Base-by-base conservation (phyloP, 2,888 invertebrate genomes). In the Geotrupes spiniger region DNA sequence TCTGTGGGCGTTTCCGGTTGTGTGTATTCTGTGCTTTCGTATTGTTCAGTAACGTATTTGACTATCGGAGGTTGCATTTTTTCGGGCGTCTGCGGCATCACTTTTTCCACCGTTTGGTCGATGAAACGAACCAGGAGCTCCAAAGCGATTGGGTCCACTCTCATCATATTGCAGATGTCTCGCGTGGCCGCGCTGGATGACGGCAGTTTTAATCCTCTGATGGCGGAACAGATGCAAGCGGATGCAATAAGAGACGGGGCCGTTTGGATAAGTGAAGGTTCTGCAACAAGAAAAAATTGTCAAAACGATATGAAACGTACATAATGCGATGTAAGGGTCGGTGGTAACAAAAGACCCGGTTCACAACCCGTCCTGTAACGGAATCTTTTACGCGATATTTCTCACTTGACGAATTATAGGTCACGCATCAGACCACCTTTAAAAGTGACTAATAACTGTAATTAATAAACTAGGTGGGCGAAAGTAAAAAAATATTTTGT, bases 171-270 rank as follows among this genome's bases (percentile, higher is more conserved):
- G 53, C 75, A 74, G 36, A 73, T 68, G 49, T 74, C 73, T 29
- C 51, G 49, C 10, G 71, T 59, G 2, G 72, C 74, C n/a, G 53
- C 57, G 31, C 63, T 52, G 16, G 68, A 76, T 60, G 54, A 78
- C 63, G 77, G 76, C 71, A 72, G 58, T 51, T 74, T 74, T 48
- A 83, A 63, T 1, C 85, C 86, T 6, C 82, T 77, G 6, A 83
- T 80, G 1, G 87, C 85, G 0, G 85, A 83, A 33, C 82, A 79
- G 44, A 87, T 78, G 64, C 85, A 84, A 4, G 85, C 84, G 6
- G 82, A 79, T 1, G 87, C 86, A 11, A 87, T 79, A 64, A 86
- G 64, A 1, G 87, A 87, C 16, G 87, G 84, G 8, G 83, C 80
- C 46, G 83, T 83, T 65, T 82, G 77, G 53, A 87, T 81, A 63